These are phyloP conservation scores for Festucalex cinctus DNA, from an alignment of 2,113 vertebrate species.

Conservation along the genomic window DNA sequence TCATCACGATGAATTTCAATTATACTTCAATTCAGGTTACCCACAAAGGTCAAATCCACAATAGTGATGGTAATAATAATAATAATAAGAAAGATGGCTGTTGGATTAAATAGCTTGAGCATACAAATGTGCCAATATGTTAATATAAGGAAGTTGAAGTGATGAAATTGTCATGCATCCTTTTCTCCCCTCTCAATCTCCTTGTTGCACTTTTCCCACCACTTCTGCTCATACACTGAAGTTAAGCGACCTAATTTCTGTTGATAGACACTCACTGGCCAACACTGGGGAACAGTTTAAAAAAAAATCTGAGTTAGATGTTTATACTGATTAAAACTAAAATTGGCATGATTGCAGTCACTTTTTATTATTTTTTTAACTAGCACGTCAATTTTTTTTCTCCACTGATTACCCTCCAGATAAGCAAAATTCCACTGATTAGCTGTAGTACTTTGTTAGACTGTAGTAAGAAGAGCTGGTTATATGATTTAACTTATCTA, in stretches of 20 bases:
- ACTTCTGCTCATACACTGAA: constrained; percentile 12
- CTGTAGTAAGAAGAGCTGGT: too few species aligned
- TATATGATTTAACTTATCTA: too few species aligned
- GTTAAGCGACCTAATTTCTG: constrained; percentile 9
- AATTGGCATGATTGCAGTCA: too few species aligned
- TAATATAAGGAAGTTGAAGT: constrained; percentile 19
- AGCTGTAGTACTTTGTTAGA: too few species aligned
- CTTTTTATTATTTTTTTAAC: too few species aligned
- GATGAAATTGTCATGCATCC: constrained; percentile 43
- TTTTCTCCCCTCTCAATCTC: constrained; percentile 8
- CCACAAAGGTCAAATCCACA: neutral
- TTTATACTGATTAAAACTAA: too few species aligned
- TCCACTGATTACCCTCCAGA: too few species aligned
- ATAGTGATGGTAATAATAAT: neutral
- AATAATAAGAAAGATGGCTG: too few species aligned
- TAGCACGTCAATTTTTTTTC: too few species aligned
- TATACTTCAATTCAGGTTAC: neutral
- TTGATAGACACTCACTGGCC: neutral
- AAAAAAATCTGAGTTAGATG: too few species aligned
- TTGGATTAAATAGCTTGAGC: neutral
- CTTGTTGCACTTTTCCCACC: constrained; percentile 9
- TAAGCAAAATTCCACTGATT: too few species aligned
- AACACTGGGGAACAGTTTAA: too few species aligned
- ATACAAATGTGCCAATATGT: neutral
- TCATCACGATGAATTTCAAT: constrained; percentile 47